Percentiles rank a stretch among this genome's conserved stretches.
These are phyloP conservation scores for Monomorium pharaonis DNA, from an alignment of 1,140 invertebrate species.

Conservation along the genomic window DNA sequence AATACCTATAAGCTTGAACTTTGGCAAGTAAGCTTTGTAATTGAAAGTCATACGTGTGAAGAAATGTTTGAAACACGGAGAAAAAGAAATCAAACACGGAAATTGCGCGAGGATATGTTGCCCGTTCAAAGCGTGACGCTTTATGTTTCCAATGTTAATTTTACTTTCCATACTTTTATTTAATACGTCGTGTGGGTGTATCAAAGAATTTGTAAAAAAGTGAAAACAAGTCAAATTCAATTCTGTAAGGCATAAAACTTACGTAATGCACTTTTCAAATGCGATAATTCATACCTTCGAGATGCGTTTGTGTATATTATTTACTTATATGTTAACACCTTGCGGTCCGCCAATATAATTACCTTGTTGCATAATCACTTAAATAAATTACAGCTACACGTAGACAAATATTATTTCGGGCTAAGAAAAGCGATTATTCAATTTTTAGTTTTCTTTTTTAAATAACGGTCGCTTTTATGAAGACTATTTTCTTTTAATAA, in stretches of 20 bases:
- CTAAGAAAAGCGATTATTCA: no score
- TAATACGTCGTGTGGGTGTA: background rate
- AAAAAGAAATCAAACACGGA: background rate
- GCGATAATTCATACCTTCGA: background rate
- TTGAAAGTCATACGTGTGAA: background rate
- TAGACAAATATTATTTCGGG: no score
- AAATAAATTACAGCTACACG: no score
- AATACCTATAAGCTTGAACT: background rate
- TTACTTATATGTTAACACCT: background rate
- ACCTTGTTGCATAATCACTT: no score
- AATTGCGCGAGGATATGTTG: background rate
- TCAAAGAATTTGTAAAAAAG: background rate
- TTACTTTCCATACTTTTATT: background rate
- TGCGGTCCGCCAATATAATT: no score
- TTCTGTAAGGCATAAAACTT: background rate
- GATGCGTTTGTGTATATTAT: background rate
- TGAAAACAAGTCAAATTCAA: background rate
- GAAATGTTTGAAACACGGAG: background rate
- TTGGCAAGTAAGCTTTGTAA: background rate
- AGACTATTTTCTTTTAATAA: no score
- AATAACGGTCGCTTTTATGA: no score
- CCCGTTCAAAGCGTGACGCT: background rate
- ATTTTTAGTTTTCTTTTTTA: no score
- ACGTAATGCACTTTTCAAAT: background rate
- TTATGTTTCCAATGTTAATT: background rate